Percentiles rank a stretch among this genome's conserved stretches.
phyloP scores from a whole-genome alignment of 2,888 invertebrate genomes.

The Tridacna crocea region DNA sequence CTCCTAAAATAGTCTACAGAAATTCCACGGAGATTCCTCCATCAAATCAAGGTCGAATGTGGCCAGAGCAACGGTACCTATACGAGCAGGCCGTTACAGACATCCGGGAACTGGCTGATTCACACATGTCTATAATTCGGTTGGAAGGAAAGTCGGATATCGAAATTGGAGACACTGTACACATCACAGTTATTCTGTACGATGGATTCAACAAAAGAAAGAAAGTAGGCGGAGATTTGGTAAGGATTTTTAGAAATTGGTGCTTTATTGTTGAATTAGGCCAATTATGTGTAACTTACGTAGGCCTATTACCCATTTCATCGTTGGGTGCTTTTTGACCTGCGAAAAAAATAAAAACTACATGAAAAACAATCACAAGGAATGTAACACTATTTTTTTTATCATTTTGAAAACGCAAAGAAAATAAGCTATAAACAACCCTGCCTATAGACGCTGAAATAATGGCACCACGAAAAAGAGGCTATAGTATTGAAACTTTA shows the following conservation, averaged over 20 bases:
- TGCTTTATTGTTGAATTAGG: too few relatives aligned
- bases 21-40: slow-evolving; percentile 27
- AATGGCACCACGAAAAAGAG: too few relatives aligned
- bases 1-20: slow-evolving; percentile 30
- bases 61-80: slow-evolving; percentile 36
- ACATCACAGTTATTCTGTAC: slow-evolving; percentile 21
- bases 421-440: too few relatives aligned
- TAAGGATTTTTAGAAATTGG: not conserved
- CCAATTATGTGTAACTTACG: too few relatives aligned
- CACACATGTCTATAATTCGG: slow-evolving; percentile 26
- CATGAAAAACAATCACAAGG: too few relatives aligned
- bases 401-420: too few relatives aligned
- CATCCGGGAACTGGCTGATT: slow-evolving; percentile 36
- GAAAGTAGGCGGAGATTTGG: slow-evolving; percentile 46
- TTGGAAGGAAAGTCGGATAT: slow-evolving; percentile 31
- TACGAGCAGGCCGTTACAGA: slow-evolving; percentile 8
- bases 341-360: too few relatives aligned
- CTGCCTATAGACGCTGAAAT: too few relatives aligned
- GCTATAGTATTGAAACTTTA: too few relatives aligned
- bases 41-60: slow-evolving; percentile 29
- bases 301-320: too few relatives aligned
- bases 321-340: too few relatives aligned
- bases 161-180: slow-evolving; percentile 31
- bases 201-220: slow-evolving; percentile 31
- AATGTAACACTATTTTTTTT: too few relatives aligned